Evolutionary conservation across 2,888 invertebrate genomes (phyloP).

Genomic region (Idaea dimidiata): DNA sequence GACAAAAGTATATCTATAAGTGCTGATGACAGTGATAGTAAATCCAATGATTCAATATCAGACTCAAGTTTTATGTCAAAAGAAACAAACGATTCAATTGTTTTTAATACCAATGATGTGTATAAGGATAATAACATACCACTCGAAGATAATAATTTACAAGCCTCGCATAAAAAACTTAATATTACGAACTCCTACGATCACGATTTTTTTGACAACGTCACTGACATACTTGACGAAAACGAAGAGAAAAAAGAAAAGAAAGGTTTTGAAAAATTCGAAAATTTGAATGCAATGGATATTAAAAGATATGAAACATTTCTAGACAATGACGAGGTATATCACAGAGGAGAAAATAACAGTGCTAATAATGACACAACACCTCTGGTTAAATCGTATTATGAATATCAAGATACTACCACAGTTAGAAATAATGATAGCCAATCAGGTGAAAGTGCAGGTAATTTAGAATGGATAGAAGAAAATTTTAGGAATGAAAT

Average conservation of each 20-base stretch:
- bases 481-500: neutral
- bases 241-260: slow-evolving; percentile 29
- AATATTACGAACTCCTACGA: slow-evolving; percentile 11
- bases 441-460: neutral
- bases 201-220: slow-evolving; percentile 10
- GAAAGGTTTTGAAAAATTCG: slow-evolving; percentile 28
- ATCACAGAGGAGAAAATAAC: slow-evolving; percentile 12
- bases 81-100: slow-evolving; percentile 13
- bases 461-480: neutral
- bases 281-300: slow-evolving; percentile 10
- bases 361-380: neutral
- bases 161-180: slow-evolving; percentile 13
- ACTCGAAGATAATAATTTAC: slow-evolving; percentile 10
- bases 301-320: slow-evolving; percentile 32
- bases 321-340: slow-evolving; percentile 33
- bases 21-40: slow-evolving; percentile 2
- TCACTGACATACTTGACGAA: slow-evolving; percentile 18
- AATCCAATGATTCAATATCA: slow-evolving; percentile 11
- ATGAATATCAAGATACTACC: neutral
- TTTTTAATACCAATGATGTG: neutral
- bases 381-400: neutral
- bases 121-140: slow-evolving; percentile 2
- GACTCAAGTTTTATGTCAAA: slow-evolving; percentile 14
- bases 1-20: slow-evolving; percentile 8
- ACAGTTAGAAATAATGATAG: neutral